Evolutionary conservation across 2,888 invertebrate genomes (phyloP).

Genomic region (Sesia bembeciformis): DNA sequence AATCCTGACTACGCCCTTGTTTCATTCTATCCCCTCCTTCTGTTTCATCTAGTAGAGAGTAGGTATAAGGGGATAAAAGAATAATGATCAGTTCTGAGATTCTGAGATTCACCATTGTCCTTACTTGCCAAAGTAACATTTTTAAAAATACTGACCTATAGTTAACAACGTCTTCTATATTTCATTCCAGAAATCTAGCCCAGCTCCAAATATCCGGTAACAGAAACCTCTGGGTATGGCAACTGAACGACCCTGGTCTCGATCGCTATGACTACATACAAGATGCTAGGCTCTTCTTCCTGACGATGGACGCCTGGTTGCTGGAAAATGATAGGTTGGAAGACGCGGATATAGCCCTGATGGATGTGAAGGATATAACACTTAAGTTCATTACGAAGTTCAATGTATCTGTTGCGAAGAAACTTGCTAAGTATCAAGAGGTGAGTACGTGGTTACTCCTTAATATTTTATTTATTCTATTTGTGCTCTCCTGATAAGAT

Average conservation of each 20-base stretch:
- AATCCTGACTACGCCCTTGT: too few relatives aligned
- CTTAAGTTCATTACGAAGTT: slow-evolving; percentile 71
- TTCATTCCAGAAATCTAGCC: slow-evolving; percentile 41
- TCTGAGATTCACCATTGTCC: too few relatives aligned
- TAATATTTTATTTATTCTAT: too few relatives aligned
- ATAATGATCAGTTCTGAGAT: too few relatives aligned
- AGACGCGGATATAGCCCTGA: slow-evolving; percentile 39
- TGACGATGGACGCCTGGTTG: slow-evolving; percentile 43
- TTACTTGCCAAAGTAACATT: too few relatives aligned
- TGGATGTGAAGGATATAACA: slow-evolving; percentile 53
- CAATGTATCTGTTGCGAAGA: slow-evolving; percentile 77
- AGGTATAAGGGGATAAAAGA: too few relatives aligned
- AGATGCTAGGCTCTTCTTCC: slow-evolving; percentile 45
- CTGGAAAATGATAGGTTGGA: slow-evolving; percentile 26
- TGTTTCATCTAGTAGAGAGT: too few relatives aligned
- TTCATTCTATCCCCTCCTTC: too few relatives aligned
- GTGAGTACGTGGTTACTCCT: slow-evolving; percentile 14
- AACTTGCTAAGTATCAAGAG: slow-evolving; percentile 78
- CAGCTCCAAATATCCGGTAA: slow-evolving; percentile 34
- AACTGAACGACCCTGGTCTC: slow-evolving; percentile 56
- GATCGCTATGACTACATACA: slow-evolving; percentile 47
- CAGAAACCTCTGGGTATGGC: slow-evolving; percentile 52
- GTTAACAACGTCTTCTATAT: neutral
- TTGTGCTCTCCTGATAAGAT: too few relatives aligned
- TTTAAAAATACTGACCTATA: too few relatives aligned